Conservation (phyloP, 2,113 vertebrate genomes). For the Podarcis muralis region DNA sequence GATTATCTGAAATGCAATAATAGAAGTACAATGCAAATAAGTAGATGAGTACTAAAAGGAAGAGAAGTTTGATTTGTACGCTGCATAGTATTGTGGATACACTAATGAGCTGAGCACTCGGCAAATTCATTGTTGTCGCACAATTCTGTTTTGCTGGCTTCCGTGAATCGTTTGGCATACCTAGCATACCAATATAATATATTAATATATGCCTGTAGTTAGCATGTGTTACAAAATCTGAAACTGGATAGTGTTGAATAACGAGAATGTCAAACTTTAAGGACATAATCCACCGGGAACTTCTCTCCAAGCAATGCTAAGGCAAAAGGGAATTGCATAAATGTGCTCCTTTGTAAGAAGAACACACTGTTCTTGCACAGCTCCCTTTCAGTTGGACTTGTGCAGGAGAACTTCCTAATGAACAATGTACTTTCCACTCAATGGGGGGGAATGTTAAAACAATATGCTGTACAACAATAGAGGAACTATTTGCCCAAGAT, state of each 20-base stretch:
- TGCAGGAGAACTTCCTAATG: background rate
- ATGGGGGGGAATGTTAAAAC: background rate
- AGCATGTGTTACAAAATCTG: background rate
- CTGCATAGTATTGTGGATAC: background rate
- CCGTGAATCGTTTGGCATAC: background rate
- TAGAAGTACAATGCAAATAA: background rate
- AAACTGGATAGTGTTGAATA: background rate
- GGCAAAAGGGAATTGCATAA: background rate
- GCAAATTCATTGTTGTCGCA: background rate
- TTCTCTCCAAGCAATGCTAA: background rate
- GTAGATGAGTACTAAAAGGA: background rate
- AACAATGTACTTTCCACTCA: background rate
- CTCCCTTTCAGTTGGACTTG: too few species aligned
- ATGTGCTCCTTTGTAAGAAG: background rate
- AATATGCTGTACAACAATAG: constrained; percentile 9
- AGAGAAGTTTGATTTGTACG: background rate
- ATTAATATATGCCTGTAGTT: background rate
- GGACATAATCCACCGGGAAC: background rate
- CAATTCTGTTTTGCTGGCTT: background rate
- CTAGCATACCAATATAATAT: background rate
- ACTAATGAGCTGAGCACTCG: background rate
- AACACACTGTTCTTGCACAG: background rate
- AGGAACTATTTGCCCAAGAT: constrained; percentile 24
- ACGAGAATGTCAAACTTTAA: background rate
- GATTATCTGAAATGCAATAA: background rate